Percentiles rank a stretch among this genome's conserved stretches.
Conservation (phyloP, 1,140 invertebrate genomes). For the Vanessa tameamea region DNA sequence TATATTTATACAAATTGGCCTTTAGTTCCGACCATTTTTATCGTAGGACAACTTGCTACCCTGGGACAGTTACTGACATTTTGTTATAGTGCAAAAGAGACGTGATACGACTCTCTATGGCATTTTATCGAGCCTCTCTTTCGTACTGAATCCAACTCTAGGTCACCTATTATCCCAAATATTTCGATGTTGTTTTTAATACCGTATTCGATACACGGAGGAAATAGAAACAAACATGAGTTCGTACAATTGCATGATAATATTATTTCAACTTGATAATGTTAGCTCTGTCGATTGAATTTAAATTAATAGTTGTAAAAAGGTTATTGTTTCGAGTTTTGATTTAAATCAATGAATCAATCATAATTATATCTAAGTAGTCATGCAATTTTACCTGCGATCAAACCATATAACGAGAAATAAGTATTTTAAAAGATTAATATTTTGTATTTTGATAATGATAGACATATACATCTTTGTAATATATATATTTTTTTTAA, state of each 20-base stretch:
- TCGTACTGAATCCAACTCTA: conserved; percentile 2
- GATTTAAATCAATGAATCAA: too few relatives aligned
- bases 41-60: not conserved
- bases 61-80: conserved; percentile 36
- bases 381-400: too few relatives aligned
- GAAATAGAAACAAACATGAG: conserved; percentile 24
- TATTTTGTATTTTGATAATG: too few relatives aligned
- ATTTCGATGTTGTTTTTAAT: conserved; percentile 32
- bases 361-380: too few relatives aligned
- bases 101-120: conserved; percentile 31
- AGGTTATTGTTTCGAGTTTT: too few relatives aligned
- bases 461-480: too few relatives aligned
- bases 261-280: not conserved
- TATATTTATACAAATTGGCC: conserved; percentile 5
- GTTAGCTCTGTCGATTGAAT: not conserved
- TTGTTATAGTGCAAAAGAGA: conserved; percentile 33
- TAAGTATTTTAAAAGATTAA: too few relatives aligned
- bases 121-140: conserved; percentile 9
- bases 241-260: conserved; percentile 10
- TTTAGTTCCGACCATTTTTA: conserved; percentile 8
- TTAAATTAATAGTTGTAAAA: not conserved
- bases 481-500: too few relatives aligned
- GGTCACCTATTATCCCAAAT: conserved; percentile 42
- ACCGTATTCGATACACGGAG: conserved; percentile 16
- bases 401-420: too few relatives aligned